phyloP scores from a whole-genome alignment of 2,113 vertebrate species.

The Hippotragus niger region DNA sequence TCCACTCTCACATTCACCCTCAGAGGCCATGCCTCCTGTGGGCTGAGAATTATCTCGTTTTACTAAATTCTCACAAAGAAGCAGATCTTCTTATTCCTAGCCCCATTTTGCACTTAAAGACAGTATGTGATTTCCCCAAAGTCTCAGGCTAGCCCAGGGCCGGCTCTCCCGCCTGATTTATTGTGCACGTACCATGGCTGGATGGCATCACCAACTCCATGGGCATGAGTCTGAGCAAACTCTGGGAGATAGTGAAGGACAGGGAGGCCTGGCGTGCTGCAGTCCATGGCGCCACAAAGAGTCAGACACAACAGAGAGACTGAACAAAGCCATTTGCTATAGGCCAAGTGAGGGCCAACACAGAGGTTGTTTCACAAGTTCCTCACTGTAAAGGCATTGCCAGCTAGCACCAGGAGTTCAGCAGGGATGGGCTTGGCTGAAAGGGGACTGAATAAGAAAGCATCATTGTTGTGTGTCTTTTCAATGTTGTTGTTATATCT shows the following conservation, averaged over 20 bases:
- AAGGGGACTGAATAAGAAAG: neutral
- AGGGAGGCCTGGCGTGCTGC: neutral
- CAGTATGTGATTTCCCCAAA: neutral
- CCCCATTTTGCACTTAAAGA: neutral
- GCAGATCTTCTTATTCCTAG: neutral
- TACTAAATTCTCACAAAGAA: neutral
- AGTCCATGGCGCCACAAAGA: neutral
- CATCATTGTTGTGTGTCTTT: neutral
- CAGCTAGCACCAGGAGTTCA: neutral
- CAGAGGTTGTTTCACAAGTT: neutral
- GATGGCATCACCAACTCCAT: neutral
- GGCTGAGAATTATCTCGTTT: neutral
- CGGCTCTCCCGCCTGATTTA: neutral
- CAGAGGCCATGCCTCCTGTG: fast-evolving
- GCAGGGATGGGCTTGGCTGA: neutral
- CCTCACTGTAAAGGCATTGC: neutral
- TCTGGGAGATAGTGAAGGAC: neutral
- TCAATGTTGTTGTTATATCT: neutral
- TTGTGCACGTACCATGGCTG: neutral
- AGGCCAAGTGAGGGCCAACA: neutral
- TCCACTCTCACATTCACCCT: neutral
- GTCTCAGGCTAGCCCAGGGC: neutral
- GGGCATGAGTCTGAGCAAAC: neutral
- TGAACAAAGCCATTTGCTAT: neutral
- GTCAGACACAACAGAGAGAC: neutral